A percentile compares a stretch with the other conserved stretches of the same genome.
Conservation (phyloP, 2,888 invertebrate genomes). For the Chloroclystis v-ata region DNA sequence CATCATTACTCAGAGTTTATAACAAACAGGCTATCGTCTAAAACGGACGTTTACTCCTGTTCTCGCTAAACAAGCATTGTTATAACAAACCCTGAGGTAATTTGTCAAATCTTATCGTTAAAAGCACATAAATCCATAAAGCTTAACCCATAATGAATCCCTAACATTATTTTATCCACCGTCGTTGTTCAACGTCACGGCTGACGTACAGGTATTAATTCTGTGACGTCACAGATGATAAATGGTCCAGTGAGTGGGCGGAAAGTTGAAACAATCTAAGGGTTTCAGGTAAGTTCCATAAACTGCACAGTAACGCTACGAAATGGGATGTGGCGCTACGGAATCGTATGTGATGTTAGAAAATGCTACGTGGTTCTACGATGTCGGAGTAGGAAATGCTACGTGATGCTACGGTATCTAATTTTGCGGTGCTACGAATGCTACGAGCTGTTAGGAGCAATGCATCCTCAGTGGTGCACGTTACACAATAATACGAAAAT, state of each 20-base stretch:
- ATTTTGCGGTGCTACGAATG: background rate
- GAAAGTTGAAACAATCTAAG: background rate
- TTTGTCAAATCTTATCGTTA: constrained; percentile 3
- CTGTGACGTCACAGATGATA: constrained; percentile 23
- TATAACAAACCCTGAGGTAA: constrained; percentile 1
- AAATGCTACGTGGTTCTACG: background rate
- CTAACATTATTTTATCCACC: constrained; percentile 2
- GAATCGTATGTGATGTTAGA: background rate
- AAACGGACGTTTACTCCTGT: background rate
- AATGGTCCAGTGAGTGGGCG: constrained; percentile 12
- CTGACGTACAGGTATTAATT: constrained; percentile 5
- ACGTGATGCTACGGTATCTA: background rate
- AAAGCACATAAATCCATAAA: constrained; percentile 6
- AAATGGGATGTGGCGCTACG: background rate
- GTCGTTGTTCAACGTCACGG: constrained; percentile 2
- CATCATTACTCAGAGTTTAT: too few species aligned
- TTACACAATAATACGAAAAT: too few species aligned
- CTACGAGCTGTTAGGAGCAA: background rate
- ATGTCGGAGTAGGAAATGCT: too few species aligned
- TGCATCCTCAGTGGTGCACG: too few species aligned
- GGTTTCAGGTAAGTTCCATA: too few species aligned
- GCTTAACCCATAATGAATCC: constrained; percentile 2
- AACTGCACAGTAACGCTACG: background rate
- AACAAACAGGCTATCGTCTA: too few species aligned
- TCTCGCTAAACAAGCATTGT: constrained; percentile 3